Evolutionary conservation across 2,797 vertebrate species (phyloP), one percentile per base, ranked within the genome.

Genomic region (Hydrophis major): DNA sequence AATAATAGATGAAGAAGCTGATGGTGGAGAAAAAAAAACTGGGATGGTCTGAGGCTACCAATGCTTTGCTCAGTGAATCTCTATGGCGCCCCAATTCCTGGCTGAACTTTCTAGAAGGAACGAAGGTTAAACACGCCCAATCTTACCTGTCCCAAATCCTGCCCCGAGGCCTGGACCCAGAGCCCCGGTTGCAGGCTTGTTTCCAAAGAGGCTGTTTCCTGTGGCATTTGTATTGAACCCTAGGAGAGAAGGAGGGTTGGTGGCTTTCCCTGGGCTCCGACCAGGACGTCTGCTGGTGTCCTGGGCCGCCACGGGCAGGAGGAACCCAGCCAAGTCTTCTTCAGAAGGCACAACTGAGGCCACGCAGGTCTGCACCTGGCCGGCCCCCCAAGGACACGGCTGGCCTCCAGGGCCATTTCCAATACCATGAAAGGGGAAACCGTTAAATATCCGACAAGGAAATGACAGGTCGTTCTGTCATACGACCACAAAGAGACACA

Each of bases 91-190:
- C 86, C 8, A 2, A 88, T 20, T 59, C 3, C 87, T 37, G 87
- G 56, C n/a, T 0, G n/a, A 42, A 12, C 56, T 47, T 83, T 25
- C n/a, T 13, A 59, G 18, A 88, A 12, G 56, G 87, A 22, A 37
- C 0, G 56, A 13, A 6, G 87, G 13, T 4, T 4, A n/a, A 28
- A 87, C 7, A n/a, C 7, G 50, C n/a, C 53, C 63, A 8, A 7
- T 0, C 16, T 96, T 98, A 99, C 99, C 99, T 97, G 98, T 96
- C 94, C 99, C 99, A 95, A 99, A 99, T 42, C 97, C 98, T 6
- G 99, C 95, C 88, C 98, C 98, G 37, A 99, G 98, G 0, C 98
- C 98, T 0, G 98, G 96, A 59, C 99, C 99, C 28, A 99, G 97
- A 4, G 98, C 98, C 47, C 99, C 99, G 0, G 99, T 95, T 0